A percentile compares a stretch with the other conserved stretches of the same genome.
phyloP scores from a whole-genome alignment of 2,888 invertebrate genomes.

The Sinohyriopsis cumingii region DNA sequence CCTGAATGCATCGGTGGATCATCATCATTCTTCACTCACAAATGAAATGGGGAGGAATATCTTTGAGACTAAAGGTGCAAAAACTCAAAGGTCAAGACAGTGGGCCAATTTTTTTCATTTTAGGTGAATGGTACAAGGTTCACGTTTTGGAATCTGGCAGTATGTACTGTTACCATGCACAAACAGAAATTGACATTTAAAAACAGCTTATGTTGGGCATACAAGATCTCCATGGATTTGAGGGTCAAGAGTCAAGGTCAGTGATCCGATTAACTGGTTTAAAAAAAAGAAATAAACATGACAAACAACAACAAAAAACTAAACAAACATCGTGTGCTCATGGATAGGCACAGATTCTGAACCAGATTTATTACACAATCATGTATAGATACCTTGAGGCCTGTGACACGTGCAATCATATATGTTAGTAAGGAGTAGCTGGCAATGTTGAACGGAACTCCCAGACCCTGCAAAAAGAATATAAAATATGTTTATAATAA shows the following conservation, averaged over 20 bases:
- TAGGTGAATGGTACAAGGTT: no score
- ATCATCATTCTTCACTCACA: no score
- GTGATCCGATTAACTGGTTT: background rate
- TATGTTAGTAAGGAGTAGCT: conserved; percentile 94
- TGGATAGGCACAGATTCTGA: background rate
- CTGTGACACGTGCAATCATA: conserved; percentile 97
- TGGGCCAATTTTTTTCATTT: no score
- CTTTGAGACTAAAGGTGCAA: no score
- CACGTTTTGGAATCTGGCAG: no score
- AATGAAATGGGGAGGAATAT: no score
- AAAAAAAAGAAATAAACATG: background rate
- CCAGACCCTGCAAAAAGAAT: conserved; percentile 77
- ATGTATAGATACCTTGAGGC: conserved; percentile 80
- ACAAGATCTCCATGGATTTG: no score
- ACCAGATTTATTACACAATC: background rate
- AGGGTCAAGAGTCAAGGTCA: background rate
- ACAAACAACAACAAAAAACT: background rate
- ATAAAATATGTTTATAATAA: background rate
- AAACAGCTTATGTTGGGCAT: no score
- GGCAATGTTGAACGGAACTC: conserved; percentile 99
- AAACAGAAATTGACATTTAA: no score
- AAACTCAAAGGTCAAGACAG: no score
- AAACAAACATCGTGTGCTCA: background rate
- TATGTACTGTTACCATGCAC: no score
- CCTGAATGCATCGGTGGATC: no score